Evolutionary conservation across 2,113 vertebrate species (phyloP), one percentile per base, ranked within the genome.

Genomic region (Asarcornis scutulata): DNA sequence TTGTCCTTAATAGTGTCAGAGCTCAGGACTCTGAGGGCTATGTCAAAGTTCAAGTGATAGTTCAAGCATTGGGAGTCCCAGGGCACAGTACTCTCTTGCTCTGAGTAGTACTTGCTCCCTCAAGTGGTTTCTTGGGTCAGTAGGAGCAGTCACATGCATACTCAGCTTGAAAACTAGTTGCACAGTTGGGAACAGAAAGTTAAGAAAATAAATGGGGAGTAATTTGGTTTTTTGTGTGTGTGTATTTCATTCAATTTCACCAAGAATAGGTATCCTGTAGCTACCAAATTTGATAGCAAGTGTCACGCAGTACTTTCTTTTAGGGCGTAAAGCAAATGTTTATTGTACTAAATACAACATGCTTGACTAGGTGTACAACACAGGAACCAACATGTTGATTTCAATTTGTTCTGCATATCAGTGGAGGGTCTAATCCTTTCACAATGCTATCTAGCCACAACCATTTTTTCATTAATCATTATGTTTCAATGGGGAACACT

Each of bases 341-440:
- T 96, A 59, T 88, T 97, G 62, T 96, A 86, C 89, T 83, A 94
- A 94, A 96, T 95, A 63, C 53, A 94, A 78, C 66, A 72, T 73
- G 74, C 96, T 96, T 97, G 86, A 85, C 68, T 92, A 95, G 78
- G 64, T 88, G 36, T 85, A 95, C 81, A 88, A 95, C 59, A 96
- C 62, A 97, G 93, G 93, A 97, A 91, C 83, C 46, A 96, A 89
- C 86, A 80, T 53, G 73, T 32, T 83, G 66, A 62, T 95, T 97
- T 97, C 92, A 92, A 69, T 96, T 97, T 96, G 85, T 87, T 96
- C 76, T 95, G 20, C 69, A 17, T 95, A 95, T 96, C 84, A 91
- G 81, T 94, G 72, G 86, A 97, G 66, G 58, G 73, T 62, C 92
- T 96, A 96, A 94, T 96, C 74, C 79, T 96, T 97, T 96, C 77